Percentiles rank a stretch among this genome's conserved stretches.
Conservation (phyloP, 1,140 invertebrate species). For the Nixonia krombeini region DNA sequence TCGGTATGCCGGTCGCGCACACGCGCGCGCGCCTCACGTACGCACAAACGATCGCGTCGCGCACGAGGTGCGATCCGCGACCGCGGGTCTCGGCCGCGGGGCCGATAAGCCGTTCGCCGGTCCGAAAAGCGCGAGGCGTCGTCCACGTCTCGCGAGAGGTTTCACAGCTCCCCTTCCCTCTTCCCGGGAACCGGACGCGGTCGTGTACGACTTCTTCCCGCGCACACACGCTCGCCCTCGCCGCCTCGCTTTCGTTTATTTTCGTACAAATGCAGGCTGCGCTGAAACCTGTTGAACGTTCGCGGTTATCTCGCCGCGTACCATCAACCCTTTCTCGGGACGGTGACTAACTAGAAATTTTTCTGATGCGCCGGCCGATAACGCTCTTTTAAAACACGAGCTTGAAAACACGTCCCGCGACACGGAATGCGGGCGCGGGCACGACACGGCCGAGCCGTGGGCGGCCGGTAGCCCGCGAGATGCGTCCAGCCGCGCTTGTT, state of each 20-base stretch:
- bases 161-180: no score
- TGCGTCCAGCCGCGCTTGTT: background rate
- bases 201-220: no score
- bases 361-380: background rate
- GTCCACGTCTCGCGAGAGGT: no score
- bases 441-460: background rate
- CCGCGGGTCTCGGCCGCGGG: no score
- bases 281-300: constrained; percentile 1
- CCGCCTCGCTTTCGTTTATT: background rate
- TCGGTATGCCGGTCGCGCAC: constrained; percentile 17
- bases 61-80: no score
- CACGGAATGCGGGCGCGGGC: constrained; percentile 1
- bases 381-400: constrained; percentile 3
- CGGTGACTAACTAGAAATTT: constrained; percentile 5
- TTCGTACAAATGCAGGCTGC: background rate
- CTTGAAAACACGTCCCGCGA: background rate
- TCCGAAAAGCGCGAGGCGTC: no score
- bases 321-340: constrained; percentile 1
- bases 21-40: background rate
- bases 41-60: no score
- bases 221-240: background rate
- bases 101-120: no score
- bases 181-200: no score
- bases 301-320: background rate
- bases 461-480: no score